Percentiles rank a stretch among this genome's conserved stretches.
These are phyloP conservation scores for Tethea ocularis DNA, from an alignment of 2,888 invertebrate species.

Conservation along the genomic window DNA sequence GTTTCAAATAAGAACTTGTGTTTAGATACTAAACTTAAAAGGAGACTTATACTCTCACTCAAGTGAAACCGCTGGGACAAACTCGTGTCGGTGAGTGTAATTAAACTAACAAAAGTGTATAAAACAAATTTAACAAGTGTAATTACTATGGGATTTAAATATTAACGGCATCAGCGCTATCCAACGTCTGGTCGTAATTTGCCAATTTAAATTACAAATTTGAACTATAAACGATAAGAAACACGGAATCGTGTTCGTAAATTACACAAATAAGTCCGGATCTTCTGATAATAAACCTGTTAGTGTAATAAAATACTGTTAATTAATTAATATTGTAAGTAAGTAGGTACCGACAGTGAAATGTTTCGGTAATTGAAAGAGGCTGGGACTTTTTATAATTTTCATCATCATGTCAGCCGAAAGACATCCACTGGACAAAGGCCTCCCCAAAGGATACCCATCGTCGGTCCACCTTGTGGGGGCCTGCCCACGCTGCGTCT, in stretches of 20 bases:
- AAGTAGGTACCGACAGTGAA: conserved; percentile 21
- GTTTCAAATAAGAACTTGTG: no score
- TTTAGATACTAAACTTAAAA: neutral
- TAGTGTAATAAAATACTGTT: conserved; percentile 32
- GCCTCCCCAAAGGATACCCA: no score
- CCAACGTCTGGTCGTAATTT: neutral
- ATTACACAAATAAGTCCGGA: conserved; percentile 33
- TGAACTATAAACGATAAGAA: conserved; percentile 18
- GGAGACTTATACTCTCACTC: neutral
- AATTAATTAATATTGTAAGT: conserved; percentile 34
- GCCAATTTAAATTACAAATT: conserved; percentile 30
- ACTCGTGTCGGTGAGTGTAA: neutral
- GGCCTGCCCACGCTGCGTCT: no score
- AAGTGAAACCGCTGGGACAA: neutral
- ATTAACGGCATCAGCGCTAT: neutral
- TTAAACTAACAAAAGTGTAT: neutral
- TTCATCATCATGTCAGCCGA: no score
- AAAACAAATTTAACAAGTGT: neutral
- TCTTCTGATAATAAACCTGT: conserved; percentile 34
- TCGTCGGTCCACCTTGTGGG: no score
- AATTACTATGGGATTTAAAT: neutral
- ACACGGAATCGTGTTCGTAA: conserved; percentile 25
- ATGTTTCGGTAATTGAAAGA: conserved; percentile 15
- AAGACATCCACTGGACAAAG: no score
- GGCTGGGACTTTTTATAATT: neutral